Evolutionary conservation across 2,888 invertebrate species (phyloP).

Genomic region (Acleris sparsana): DNA sequence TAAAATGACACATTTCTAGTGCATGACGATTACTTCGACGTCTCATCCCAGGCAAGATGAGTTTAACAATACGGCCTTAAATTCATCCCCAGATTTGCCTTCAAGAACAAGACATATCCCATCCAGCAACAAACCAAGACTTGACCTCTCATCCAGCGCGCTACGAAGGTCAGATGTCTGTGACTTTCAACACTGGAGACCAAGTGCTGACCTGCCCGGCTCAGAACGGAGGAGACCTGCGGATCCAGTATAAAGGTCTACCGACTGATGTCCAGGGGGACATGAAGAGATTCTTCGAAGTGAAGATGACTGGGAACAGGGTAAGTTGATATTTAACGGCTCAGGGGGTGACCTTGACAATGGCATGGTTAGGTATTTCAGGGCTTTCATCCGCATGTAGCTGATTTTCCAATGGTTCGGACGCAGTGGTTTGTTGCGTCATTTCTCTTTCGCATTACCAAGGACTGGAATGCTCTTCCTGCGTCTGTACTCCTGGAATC

Average conservation of each 20-base stretch:
- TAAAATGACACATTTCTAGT: too few species aligned
- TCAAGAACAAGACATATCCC: slow-evolving; percentile 56
- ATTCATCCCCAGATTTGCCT: slow-evolving; percentile 55
- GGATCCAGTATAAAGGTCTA: slow-evolving; percentile 56
- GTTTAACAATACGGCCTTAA: too few species aligned
- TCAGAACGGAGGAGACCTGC: slow-evolving; percentile 51
- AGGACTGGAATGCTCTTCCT: too few species aligned
- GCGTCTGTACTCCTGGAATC: too few species aligned
- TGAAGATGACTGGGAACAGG: slow-evolving; percentile 58
- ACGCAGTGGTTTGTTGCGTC: too few species aligned
- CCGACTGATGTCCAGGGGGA: slow-evolving; percentile 48
- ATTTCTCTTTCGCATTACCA: too few species aligned
- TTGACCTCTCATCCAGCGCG: slow-evolving; percentile 56
- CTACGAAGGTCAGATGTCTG: slow-evolving; percentile 57
- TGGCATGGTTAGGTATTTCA: too few species aligned
- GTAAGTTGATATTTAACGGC: slow-evolving; percentile 39
- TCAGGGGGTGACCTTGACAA: too few species aligned
- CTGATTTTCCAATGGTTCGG: too few species aligned
- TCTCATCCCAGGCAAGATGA: too few species aligned
- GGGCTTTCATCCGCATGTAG: too few species aligned
- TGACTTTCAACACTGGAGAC: slow-evolving; percentile 49
- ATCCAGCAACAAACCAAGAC: slow-evolving; percentile 57
- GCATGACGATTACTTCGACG: too few species aligned
- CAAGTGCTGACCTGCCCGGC: slow-evolving; percentile 48
- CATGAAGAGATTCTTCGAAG: slow-evolving; percentile 52